phyloP scores from a whole-genome alignment of 2,888 invertebrate species.

The Gandaritis pyraliata region DNA sequence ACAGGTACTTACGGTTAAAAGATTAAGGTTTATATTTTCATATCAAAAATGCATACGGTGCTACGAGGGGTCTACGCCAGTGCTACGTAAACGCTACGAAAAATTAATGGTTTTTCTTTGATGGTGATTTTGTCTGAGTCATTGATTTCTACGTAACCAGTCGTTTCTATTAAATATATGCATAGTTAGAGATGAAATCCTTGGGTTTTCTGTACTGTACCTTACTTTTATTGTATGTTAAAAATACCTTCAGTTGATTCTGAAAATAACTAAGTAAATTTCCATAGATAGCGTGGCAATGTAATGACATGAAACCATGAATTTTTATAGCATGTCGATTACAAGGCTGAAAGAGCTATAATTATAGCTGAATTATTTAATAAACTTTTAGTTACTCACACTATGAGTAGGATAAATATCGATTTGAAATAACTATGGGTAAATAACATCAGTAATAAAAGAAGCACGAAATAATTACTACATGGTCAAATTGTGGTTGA shows the following conservation, averaged over 20 bases:
- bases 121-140: too few relatives aligned
- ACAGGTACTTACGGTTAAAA: conserved; percentile 78
- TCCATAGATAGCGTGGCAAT: conserved; percentile 4
- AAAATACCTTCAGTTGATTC: not conserved
- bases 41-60: not conserved
- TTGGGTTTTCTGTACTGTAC: too few relatives aligned
- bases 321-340: conserved; percentile 25
- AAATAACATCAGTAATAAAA: too few relatives aligned
- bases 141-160: too few relatives aligned
- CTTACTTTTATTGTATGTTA: not conserved
- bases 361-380: conserved; percentile 21
- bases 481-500: too few relatives aligned
- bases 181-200: too few relatives aligned
- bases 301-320: conserved; percentile 16
- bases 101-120: not conserved
- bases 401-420: not conserved
- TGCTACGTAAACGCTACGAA: conserved; percentile 28
- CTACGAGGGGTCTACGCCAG: conserved; percentile 26
- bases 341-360: conserved; percentile 19
- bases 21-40: not conserved
- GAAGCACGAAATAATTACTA: too few relatives aligned
- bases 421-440: not conserved
- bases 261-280: conserved; percentile 1
- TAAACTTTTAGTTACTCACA: not conserved
- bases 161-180: too few relatives aligned